Conservation (phyloP, 2,113 vertebrate species). For the Lophochroa leadbeateri region DNA sequence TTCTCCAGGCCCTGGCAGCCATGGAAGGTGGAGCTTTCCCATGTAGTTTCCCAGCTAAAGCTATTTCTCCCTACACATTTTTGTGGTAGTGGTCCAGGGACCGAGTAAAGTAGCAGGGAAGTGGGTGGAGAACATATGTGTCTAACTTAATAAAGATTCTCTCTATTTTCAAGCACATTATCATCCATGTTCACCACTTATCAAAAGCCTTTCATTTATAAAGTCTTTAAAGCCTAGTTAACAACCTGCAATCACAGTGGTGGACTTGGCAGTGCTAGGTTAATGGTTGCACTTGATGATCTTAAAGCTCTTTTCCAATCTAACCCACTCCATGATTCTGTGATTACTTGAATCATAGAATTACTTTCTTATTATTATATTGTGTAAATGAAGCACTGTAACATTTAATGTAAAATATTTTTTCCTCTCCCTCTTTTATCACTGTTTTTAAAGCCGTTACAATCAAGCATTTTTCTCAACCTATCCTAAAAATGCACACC, state of each 20-base stretch:
- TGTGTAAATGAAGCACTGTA: slow-evolving; percentile 30
- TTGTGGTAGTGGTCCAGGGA: not conserved
- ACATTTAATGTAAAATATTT: slow-evolving; percentile 30
- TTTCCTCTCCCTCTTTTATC: slow-evolving; percentile 17
- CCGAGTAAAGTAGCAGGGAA: not conserved
- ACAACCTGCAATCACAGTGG: slow-evolving; percentile 42
- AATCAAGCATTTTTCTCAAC: not conserved
- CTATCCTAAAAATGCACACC: not conserved
- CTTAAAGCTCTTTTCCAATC: not conserved
- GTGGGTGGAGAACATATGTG: not conserved
- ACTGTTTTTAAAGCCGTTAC: slow-evolving; percentile 15
- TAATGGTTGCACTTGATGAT: not conserved
- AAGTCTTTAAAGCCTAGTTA: slow-evolving; percentile 51
- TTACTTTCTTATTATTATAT: slow-evolving; percentile 47
- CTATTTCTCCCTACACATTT: not conserved
- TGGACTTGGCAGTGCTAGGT: not conserved
- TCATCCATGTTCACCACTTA: slow-evolving; percentile 50
- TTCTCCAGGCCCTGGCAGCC: not conserved
- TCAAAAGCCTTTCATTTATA: slow-evolving; percentile 60
- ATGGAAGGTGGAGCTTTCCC: not conserved
- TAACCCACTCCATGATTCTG: not conserved
- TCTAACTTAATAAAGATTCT: slow-evolving; percentile 40
- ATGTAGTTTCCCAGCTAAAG: not conserved
- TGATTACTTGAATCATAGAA: slow-evolving; percentile 46
- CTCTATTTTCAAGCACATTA: slow-evolving; percentile 23